These are phyloP conservation scores for Yoshiicerus persimilis DNA, from an alignment of 1,140 invertebrate species.

Conservation along the genomic window DNA sequence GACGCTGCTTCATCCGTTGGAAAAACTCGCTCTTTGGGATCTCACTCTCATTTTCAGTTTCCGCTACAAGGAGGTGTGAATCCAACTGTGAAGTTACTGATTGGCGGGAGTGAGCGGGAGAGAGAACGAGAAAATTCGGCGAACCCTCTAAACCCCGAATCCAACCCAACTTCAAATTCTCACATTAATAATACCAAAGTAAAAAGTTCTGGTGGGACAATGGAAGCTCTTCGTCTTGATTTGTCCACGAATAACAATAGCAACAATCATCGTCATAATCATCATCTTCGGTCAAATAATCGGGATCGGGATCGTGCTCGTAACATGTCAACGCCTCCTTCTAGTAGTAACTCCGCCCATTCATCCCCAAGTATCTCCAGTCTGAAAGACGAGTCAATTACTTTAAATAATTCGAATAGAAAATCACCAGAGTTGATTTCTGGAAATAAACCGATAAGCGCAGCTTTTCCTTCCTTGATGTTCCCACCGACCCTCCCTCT, in stretches of 20 bases:
- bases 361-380: constrained; percentile 25
- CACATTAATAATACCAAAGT: constrained; percentile 2
- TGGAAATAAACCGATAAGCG: constrained; percentile 8
- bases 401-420: constrained; percentile 20
- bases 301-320: neutral
- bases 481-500: constrained; percentile 31
- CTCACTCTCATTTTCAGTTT: neutral
- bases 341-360: constrained; percentile 36
- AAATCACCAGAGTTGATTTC: neutral
- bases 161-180: neutral
- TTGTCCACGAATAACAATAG: constrained; percentile 16
- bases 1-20: constrained; percentile 61
- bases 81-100: neutral
- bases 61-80: neutral
- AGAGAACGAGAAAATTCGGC: neutral
- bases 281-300: neutral
- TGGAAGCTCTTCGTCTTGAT: constrained; percentile 35
- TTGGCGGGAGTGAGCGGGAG: neutral
- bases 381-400: constrained; percentile 15
- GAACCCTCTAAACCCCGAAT: neutral
- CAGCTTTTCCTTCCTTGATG: constrained; percentile 27
- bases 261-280: constrained; percentile 9
- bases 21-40: constrained; percentile 14
- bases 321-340: constrained; percentile 17
- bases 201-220: neutral